Base-by-base conservation (phyloP, 1,140 invertebrate species). In the Pseudomyrmex cubaensis region DNA sequence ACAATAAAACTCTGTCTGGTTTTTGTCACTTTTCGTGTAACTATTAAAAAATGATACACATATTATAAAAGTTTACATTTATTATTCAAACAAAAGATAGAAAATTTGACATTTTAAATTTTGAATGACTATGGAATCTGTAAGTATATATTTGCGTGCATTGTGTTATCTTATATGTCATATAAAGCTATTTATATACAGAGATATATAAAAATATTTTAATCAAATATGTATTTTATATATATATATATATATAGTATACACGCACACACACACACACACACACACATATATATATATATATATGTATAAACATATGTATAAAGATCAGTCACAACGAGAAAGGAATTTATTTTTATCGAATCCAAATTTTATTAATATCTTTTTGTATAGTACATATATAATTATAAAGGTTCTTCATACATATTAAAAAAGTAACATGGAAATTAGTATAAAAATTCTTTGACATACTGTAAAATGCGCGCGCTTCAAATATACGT, bases 361-460 rank as follows among this genome's bases (percentile, higher is more conserved):
- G 2, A n/a, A 48, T 20, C 64, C 44, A 9, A 77, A n/a, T 77
- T 77, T 77, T 67, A 77, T 77, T 77, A 67, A 77, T 77, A 69
- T 22, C 9, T 77, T 12, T 77, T 25, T 77, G 56, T 63, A 75
- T 13, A 74, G 15, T 72, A 72, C 69, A 52, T 52, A 52, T 35
- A 62, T 75, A 62, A 35, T 35, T 75, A 67, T 64, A 77, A 77
- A 77, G 63, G 17, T 69, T n/a, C 15, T 44, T 67, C 62, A 7
- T 46, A 69, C 35, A 44, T 77, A 77, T 77, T 77, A 77, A 77
- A 77, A 77, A 77, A 20, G 50, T 69, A 77, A 77, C 63, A 4
- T 69, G 50, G 2, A 77, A 77, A 77, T 77, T 77, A 77, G 50
- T 77, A 77, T 44, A 77, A 77, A 77, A 77, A n/a, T 77, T 69